Base-by-base conservation (phyloP, 2,888 invertebrate genomes). In the Lasiommata megera region DNA sequence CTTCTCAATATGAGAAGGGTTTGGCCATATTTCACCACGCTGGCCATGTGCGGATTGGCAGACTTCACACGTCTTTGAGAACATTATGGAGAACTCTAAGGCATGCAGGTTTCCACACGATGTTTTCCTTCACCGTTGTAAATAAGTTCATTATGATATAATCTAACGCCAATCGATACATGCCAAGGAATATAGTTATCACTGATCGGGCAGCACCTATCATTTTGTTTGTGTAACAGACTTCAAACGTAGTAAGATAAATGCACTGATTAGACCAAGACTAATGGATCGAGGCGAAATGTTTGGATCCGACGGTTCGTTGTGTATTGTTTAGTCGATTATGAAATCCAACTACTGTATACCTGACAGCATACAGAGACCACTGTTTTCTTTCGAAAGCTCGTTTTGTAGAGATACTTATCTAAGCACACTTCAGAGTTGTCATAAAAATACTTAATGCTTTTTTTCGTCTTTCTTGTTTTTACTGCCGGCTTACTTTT, bases 231-330 rank as follows among this genome's bases (percentile, higher is more conserved):
- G 40, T 40, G 28, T 34, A 50, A 37, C 34, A 47, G 12, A 34
- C 50, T 14, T 44, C 38, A 44, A 44, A 51, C 28, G 16, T 29
- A 50, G 54, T 29, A 50, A 60, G 60, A 60, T 60, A 44, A 57
- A 57, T 54, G 36, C 54, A 54, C 48, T 57, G 57, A 60, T 60
- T 60, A 57, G 44, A 37, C 44, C 50, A 48, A 63, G 65, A 67
- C 67, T 73, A 72, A 72, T 70, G 68, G 62, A 66, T 67, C 46
- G 62, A 59, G 63, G 58, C 56, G 63, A 66, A 72, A 73, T 67
- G 65, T 71, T 71, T 65, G 68, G 67, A 70, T 67, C 56, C 58
- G 63, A 55, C 63, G 58, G 56, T 61, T 59, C 63, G 62, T 56
- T 41, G 54, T 58, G 44, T 58, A 64, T 66, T 63, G 65, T 67